Evolutionary conservation across 2,888 invertebrate species (phyloP).

Genomic region (Pachymerium ferrugineum): DNA sequence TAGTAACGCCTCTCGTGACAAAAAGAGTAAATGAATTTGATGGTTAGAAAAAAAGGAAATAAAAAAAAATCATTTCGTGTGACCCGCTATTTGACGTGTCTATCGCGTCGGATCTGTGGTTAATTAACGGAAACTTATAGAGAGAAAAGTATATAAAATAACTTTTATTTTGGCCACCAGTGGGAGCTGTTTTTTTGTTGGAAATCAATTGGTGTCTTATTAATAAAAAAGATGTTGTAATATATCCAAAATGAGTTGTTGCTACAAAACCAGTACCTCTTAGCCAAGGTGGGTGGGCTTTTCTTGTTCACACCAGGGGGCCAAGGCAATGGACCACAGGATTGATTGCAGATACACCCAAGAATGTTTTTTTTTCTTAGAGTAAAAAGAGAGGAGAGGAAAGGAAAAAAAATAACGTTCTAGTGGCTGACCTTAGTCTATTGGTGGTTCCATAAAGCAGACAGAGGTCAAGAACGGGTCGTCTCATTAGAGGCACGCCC

Average conservation of each 20-base stretch:
- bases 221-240: no score
- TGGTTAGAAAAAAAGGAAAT: neutral
- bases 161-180: neutral
- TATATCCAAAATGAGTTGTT: no score
- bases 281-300: neutral
- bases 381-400: neutral
- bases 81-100: slow-evolving; percentile 3
- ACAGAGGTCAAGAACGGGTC: neutral
- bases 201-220: no score
- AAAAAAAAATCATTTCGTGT: slow-evolving; percentile 6
- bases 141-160: neutral
- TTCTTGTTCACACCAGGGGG: neutral
- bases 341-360: slow-evolving; percentile 2
- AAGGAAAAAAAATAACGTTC: neutral
- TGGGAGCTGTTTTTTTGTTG: no score
- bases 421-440: slow-evolving; percentile 23
- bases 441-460: slow-evolving; percentile 19
- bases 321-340: neutral
- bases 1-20: slow-evolving; percentile 23
- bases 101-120: slow-evolving; percentile 1
- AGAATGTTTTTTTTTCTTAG: slow-evolving; percentile 1
- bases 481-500: slow-evolving; percentile 14
- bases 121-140: slow-evolving; percentile 15
- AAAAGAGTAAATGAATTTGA: slow-evolving; percentile 25
- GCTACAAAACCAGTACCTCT: neutral